Evolutionary conservation across 2,113 vertebrate species (phyloP).

Genomic region (Sapajus apella): DNA sequence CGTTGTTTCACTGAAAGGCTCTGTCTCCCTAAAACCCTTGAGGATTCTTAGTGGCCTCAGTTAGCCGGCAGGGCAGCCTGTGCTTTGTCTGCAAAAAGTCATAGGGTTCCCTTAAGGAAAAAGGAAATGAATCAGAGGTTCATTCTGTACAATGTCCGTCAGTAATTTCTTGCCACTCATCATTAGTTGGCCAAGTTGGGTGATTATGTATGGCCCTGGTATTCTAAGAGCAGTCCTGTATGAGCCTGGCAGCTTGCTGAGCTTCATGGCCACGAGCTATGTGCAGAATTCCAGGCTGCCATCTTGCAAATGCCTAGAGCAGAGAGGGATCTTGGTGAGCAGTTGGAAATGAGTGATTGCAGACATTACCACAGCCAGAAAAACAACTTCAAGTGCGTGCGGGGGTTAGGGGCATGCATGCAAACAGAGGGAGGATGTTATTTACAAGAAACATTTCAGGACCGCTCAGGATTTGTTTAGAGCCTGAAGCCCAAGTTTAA

Average conservation of each 20-base stretch:
- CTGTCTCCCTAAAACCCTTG: background rate
- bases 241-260: background rate
- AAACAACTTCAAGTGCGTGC: background rate
- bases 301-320: background rate
- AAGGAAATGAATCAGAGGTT: background rate
- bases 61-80: background rate
- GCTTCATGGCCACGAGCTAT: background rate
- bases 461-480: background rate
- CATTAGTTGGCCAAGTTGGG: background rate
- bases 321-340: background rate
- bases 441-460: background rate
- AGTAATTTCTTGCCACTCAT: background rate
- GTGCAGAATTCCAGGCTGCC: background rate
- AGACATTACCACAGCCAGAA: background rate
- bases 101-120: background rate
- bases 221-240: background rate
- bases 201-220: background rate
- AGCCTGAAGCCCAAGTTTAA: background rate
- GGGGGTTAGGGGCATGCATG: fast-evolving
- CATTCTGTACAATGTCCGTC: fast-evolving
- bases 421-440: background rate
- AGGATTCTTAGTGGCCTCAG: background rate
- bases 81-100: background rate
- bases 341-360: background rate
- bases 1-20: background rate